Conservation (phyloP, 1,140 invertebrate species). For the Dendrolimus punctatus region DNA sequence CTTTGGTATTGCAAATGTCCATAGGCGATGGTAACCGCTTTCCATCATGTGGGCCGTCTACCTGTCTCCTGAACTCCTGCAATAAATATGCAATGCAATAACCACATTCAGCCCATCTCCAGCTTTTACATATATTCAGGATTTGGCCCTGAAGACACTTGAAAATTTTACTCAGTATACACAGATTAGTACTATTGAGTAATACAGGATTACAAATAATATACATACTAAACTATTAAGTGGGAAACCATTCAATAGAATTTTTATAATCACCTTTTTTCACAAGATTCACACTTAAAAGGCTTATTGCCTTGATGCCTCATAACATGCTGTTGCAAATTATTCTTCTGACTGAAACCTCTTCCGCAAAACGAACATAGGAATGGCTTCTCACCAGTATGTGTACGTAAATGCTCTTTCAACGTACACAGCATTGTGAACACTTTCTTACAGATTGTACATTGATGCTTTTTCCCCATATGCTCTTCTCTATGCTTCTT, state of each 20-base stretch:
- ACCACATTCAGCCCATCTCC: too few relatives aligned
- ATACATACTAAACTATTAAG: too few relatives aligned
- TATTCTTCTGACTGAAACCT: constrained; percentile 73
- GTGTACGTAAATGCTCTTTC: constrained; percentile 72
- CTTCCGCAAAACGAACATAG: constrained; percentile 68
- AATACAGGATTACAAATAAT: too few relatives aligned
- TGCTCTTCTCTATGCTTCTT: constrained; percentile 57
- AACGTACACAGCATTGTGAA: constrained; percentile 72
- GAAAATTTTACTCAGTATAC: too few relatives aligned
- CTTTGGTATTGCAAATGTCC: too few relatives aligned
- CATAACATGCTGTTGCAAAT: constrained; percentile 71
- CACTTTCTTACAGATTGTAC: constrained; percentile 72
- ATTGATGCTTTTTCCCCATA: constrained; percentile 72
- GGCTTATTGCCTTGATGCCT: constrained; percentile 71
- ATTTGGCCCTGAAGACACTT: too few relatives aligned
- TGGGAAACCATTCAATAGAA: too few relatives aligned
- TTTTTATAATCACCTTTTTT: constrained; percentile 33
- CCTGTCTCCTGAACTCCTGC: too few relatives aligned
- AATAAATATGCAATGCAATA: too few relatives aligned
- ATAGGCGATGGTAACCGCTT: too few relatives aligned
- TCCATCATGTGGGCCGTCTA: too few relatives aligned
- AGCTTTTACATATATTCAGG: not conserved
- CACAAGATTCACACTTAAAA: constrained; percentile 70
- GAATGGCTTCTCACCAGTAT: constrained; percentile 74
- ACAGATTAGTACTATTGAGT: too few relatives aligned